Percentiles rank a stretch among this genome's conserved stretches.
These are phyloP conservation scores for Chouioia cunea DNA, from an alignment of 2,888 invertebrate species.

Conservation along the genomic window DNA sequence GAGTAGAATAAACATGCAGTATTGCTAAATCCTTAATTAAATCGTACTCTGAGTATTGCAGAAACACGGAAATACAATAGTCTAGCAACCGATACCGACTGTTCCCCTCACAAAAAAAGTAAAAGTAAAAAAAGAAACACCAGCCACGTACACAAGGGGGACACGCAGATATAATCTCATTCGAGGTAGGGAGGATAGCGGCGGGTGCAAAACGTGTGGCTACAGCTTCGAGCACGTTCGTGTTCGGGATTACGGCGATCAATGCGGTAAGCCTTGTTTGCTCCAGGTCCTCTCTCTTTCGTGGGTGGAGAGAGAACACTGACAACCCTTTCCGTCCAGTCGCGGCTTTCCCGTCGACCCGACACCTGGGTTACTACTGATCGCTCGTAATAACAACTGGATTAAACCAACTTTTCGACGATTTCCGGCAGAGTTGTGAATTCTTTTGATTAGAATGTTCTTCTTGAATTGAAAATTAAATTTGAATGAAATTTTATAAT, in stretches of 20 bases:
- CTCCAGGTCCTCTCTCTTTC: slow-evolving; percentile 55
- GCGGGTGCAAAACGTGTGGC: slow-evolving; percentile 5
- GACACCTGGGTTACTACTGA: slow-evolving; percentile 14
- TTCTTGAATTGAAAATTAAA: too few species aligned
- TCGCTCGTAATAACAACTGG: slow-evolving; percentile 38
- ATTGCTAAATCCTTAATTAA: too few species aligned
- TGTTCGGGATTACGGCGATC: slow-evolving; percentile 65
- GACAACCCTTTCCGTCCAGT: slow-evolving; percentile 21
- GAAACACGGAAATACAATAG: not conserved
- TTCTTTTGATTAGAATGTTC: not conserved
- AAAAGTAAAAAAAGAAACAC: too few species aligned
- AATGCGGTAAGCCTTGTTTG: slow-evolving; percentile 65
- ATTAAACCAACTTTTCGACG: slow-evolving; percentile 17
- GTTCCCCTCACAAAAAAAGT: not conserved
- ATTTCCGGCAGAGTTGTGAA: not conserved
- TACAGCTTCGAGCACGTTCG: slow-evolving; percentile 52
- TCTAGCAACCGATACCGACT: slow-evolving; percentile 6
- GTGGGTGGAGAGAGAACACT: not conserved
- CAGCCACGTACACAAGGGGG: slow-evolving; percentile 46
- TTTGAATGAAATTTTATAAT: too few species aligned
- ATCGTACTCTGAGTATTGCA: too few species aligned
- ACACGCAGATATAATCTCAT: slow-evolving; percentile 39
- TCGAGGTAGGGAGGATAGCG: slow-evolving; percentile 27
- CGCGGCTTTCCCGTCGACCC: slow-evolving; percentile 11
- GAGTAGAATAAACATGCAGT: too few species aligned